Percentiles rank a stretch among this genome's conserved stretches.
phyloP scores from a whole-genome alignment of 2,797 vertebrate species.

The Tamandua tetradactyla region DNA sequence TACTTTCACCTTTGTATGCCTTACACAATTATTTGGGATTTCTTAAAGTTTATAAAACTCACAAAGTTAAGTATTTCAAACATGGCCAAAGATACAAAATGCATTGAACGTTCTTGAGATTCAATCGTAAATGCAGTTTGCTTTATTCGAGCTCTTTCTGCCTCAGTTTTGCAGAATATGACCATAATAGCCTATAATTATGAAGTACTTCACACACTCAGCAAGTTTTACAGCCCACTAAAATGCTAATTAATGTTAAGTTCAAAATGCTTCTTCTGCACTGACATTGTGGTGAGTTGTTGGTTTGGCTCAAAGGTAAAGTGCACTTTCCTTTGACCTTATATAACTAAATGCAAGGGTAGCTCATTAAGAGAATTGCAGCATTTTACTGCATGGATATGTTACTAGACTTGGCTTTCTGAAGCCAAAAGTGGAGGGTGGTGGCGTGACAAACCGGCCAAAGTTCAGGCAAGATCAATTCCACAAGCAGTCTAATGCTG shows the following conservation, averaged over 20 bases:
- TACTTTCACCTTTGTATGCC: neutral
- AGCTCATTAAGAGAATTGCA: constrained; percentile 62
- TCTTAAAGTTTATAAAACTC: constrained; percentile 21
- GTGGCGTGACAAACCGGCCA: neutral
- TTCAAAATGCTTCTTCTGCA: constrained; percentile 58
- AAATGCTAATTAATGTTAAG: constrained; percentile 79
- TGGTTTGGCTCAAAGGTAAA: constrained; percentile 48
- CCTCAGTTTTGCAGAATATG: constrained; percentile 71
- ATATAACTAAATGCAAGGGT: constrained; percentile 38
- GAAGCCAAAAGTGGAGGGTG: neutral
- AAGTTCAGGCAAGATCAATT: constrained; percentile 30
- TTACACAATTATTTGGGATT: neutral
- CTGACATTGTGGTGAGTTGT: constrained; percentile 64
- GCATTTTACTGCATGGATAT: constrained; percentile 28
- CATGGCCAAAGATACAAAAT: neutral
- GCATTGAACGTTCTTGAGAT: neutral
- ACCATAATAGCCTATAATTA: constrained; percentile 68
- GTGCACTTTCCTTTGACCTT: constrained; percentile 64
- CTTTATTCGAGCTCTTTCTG: constrained; percentile 14
- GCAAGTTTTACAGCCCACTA: constrained; percentile 70
- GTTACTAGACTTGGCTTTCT: constrained; percentile 62
- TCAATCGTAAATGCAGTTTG: constrained; percentile 32
- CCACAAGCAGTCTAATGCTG: neutral
- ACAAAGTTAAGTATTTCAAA: constrained; percentile 12
- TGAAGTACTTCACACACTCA: constrained; percentile 59